Evolutionary conservation across 2,797 vertebrate species (phyloP).

Genomic region (Champsocephalus esox): DNA sequence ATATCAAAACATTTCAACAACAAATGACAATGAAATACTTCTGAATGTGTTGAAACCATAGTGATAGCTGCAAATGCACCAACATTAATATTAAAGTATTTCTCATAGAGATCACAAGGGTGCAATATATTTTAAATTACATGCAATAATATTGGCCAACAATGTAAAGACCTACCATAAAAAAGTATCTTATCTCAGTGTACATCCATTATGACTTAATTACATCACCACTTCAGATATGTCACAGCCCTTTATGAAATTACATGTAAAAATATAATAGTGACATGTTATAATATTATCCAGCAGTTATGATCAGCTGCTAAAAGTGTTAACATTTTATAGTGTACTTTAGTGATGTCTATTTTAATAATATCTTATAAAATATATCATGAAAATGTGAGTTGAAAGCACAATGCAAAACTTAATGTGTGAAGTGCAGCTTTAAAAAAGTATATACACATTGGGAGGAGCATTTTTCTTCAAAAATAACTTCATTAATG

Average conservation of each 20-base stretch:
- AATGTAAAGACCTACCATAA: background rate
- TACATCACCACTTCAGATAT: constrained; percentile 4
- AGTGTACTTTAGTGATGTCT: constrained; percentile 26
- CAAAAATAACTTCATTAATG: constrained; percentile 29
- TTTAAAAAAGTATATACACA: constrained; percentile 38
- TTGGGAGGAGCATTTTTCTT: constrained; percentile 20
- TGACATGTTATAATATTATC: constrained; percentile 35
- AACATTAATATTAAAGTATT: background rate
- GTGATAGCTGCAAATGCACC: constrained; percentile 29
- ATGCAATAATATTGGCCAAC: constrained; percentile 5
- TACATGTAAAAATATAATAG: constrained; percentile 3
- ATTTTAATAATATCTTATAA: constrained; percentile 32
- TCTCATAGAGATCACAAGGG: background rate
- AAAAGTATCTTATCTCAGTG: constrained; percentile 11
- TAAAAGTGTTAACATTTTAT: constrained; percentile 33
- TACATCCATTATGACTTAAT: background rate
- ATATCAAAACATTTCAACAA: constrained; percentile 36
- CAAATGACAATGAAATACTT: constrained; percentile 38
- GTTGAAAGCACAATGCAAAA: constrained; percentile 47
- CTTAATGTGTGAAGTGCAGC: constrained; percentile 9
- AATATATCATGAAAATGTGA: constrained; percentile 37
- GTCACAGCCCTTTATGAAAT: background rate
- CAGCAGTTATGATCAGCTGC: constrained; percentile 32
- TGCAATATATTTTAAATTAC: background rate
- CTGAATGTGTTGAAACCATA: constrained; percentile 16